Evolutionary conservation across 2,888 invertebrate genomes (phyloP).

Genomic region (Kryphioiulus occultus): DNA sequence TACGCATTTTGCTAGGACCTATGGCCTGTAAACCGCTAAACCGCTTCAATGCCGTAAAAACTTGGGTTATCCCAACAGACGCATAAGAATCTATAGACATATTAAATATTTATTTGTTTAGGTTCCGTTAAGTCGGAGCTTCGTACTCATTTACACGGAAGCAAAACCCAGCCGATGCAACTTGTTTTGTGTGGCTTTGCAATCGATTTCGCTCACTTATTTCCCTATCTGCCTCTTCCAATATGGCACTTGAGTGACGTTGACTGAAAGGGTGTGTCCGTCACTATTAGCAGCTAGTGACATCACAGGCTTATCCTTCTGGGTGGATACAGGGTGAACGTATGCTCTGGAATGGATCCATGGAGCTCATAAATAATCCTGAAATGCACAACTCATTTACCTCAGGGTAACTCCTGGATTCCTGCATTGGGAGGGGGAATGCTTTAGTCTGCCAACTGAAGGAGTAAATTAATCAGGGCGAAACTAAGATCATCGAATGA

Average conservation of each 20-base stretch:
- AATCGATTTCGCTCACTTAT: neutral
- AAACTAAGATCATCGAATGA: neutral
- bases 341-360: neutral
- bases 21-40: too few species aligned
- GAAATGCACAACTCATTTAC: too few species aligned
- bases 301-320: neutral
- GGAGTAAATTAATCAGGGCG: neutral
- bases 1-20: too few species aligned
- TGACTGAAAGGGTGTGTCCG: conserved; percentile 16
- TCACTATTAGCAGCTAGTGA: conserved; percentile 8
- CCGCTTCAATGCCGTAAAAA: neutral
- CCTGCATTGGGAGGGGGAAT: neutral
- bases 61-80: neutral
- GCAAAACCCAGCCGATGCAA: neutral
- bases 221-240: neutral
- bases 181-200: too few species aligned
- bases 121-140: neutral
- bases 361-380: neutral
- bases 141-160: neutral
- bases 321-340: neutral
- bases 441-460: neutral
- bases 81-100: neutral
- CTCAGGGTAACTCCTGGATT: neutral
- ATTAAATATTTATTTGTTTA: neutral
- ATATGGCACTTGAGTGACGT: conserved; percentile 3